Conservation (phyloP, 2,113 vertebrate species). For the Lanius ludovicianus region DNA sequence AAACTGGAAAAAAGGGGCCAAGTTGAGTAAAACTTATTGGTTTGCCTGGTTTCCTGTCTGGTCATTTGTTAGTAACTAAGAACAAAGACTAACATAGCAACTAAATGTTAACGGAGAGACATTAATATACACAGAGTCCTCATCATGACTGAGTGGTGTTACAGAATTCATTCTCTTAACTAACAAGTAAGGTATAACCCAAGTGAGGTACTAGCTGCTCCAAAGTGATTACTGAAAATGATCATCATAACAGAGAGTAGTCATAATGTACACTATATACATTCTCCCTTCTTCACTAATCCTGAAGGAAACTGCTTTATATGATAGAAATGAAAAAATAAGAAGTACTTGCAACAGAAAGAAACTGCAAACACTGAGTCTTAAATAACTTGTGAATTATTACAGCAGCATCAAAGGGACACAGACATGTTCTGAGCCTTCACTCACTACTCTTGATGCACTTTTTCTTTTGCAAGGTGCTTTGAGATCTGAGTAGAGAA, state of each 20-base stretch:
- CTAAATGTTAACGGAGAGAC: not conserved
- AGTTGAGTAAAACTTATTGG: not conserved
- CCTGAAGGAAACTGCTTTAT: not conserved
- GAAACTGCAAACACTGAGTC: not conserved
- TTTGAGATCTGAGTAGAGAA: not conserved
- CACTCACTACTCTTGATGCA: not conserved
- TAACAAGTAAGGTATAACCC: not conserved
- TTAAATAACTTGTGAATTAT: not conserved
- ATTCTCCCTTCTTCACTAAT: not conserved
- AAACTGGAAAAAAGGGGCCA: not conserved
- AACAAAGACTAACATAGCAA: constrained; percentile 7
- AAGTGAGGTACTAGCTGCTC: not conserved
- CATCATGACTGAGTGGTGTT: not conserved
- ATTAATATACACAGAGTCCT: not conserved
- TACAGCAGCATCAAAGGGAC: not conserved
- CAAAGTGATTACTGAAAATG: not conserved
- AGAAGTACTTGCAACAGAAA: not conserved
- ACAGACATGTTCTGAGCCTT: not conserved
- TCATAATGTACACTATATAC: not conserved
- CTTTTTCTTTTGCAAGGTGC: not conserved
- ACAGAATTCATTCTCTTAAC: not conserved
- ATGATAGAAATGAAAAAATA: not conserved
- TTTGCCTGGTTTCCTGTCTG: not conserved
- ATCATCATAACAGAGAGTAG: not conserved
- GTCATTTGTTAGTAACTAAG: not conserved